A percentile compares a stretch with the other conserved stretches of the same genome.
phyloP scores from a whole-genome alignment of 2,888 invertebrate species.

The Pomacea canaliculata region DNA sequence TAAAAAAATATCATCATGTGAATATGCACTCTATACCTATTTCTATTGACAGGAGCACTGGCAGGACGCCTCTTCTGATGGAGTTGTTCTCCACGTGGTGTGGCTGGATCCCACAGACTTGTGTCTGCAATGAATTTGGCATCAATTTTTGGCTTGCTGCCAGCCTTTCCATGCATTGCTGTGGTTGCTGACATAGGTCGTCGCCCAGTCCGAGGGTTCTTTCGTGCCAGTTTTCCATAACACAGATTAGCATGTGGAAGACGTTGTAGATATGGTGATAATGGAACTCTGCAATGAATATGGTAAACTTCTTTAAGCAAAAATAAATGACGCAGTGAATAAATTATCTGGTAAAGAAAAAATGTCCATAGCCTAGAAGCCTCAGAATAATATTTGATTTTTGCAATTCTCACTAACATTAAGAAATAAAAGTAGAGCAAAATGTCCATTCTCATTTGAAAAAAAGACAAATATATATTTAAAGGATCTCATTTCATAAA shows the following conservation, averaged over 20 bases:
- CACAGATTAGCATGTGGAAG: conserved; percentile 55
- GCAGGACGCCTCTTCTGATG: conserved; percentile 44
- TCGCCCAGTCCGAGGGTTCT: conserved; percentile 22
- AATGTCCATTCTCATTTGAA: too few relatives aligned
- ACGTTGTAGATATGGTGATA: conserved; percentile 64
- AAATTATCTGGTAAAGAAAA: too few relatives aligned
- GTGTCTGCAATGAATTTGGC: conserved; percentile 66
- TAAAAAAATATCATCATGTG: too few relatives aligned
- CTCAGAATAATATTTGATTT: too few relatives aligned
- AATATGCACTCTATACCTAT: conserved; percentile 37
- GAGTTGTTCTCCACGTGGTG: conserved; percentile 50
- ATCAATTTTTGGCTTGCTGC: conserved; percentile 64
- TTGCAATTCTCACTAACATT: too few relatives aligned
- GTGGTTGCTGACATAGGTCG: conserved; percentile 57
- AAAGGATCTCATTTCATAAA: too few relatives aligned
- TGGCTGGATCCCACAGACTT: conserved; percentile 63
- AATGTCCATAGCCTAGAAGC: too few relatives aligned
- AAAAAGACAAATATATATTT: too few relatives aligned
- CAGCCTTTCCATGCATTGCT: conserved; percentile 17
- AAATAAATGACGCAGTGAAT: too few relatives aligned
- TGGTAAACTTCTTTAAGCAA: neutral
- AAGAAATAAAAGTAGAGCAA: too few relatives aligned
- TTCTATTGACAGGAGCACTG: conserved; percentile 60
- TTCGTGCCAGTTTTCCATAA: conserved; percentile 21
- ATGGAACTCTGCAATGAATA: conserved; percentile 34